These are phyloP conservation scores for Puntigrus tetrazona DNA, from an alignment of 2,113 vertebrate genomes.

Conservation along the genomic window DNA sequence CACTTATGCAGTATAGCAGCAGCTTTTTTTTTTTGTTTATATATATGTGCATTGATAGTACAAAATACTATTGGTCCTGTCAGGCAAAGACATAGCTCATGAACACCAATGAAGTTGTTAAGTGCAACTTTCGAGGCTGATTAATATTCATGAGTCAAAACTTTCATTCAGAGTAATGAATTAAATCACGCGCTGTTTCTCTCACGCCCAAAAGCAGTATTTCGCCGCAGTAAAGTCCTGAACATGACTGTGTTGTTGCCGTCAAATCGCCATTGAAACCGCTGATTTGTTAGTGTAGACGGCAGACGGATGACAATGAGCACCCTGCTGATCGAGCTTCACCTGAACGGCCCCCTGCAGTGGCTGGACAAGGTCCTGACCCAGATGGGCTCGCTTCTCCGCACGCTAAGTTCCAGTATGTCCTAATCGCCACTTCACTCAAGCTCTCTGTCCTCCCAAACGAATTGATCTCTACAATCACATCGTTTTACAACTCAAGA, in stretches of 20 bases:
- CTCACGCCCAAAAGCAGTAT: not conserved
- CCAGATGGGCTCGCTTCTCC: conserved; percentile 98
- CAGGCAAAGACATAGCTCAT: not conserved
- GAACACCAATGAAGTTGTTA: not conserved
- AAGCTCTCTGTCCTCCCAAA: conserved; percentile 65
- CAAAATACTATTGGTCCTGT: not conserved
- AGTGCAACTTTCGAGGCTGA: not conserved
- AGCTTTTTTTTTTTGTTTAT: no score
- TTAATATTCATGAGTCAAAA: not conserved
- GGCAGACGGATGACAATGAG: conserved; percentile 98
- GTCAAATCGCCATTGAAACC: no score
- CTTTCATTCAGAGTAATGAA: not conserved
- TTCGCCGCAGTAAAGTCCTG: not conserved
- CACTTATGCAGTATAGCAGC: not conserved
- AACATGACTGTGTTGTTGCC: no score
- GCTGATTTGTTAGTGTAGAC: conserved; percentile 70
- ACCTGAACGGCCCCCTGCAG: conserved; percentile 96
- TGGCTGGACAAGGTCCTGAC: conserved; percentile 99
- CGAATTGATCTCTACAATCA: conserved; percentile 65
- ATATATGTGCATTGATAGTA: not conserved
- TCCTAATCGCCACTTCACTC: conserved; percentile 83
- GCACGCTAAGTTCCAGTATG: conserved; percentile 99
- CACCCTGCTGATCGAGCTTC: conserved; percentile 99
- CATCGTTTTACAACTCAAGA: conserved; percentile 55
- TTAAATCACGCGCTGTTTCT: not conserved